Base-by-base conservation (phyloP, 2,113 vertebrate species). In the Lycocorax pyrrhopterus region DNA sequence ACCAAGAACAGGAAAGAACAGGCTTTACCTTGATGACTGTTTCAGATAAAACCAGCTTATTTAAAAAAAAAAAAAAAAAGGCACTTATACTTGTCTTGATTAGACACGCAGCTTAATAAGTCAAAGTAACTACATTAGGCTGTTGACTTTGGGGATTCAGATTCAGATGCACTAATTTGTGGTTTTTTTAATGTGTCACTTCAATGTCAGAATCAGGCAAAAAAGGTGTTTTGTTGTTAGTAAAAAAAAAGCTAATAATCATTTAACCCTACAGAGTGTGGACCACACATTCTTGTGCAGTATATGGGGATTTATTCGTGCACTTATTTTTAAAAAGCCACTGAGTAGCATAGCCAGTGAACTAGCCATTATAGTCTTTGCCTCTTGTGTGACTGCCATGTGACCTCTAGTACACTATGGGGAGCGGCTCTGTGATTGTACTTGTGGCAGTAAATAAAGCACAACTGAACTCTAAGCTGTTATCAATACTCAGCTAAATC, bases 91-190 rank as follows among this genome's bases (percentile, higher is more conserved):
- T 95, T 97, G 91, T 98, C 97, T 97, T 97, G 95, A 87, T 71
- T 94, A 91, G 94, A 96, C 87, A 96, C n/a, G 21, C 86, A 97
- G 94, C 95, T 96, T 97, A 97, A 87, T 87, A 94, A 96, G 97
- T 88, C 79, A 73, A 91, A 94, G 96, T 90, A 93, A 94, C 82
- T 96, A 90, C 95, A 93, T 97, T 95, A 97, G 90, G 96, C 96
- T 96, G 96, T 95, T 84, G 93, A 90, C 92, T 97, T 97, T 95
- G 94, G 89, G 95, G 97, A 97, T 95, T 96, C 95, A 96, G 96
- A 97, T 94, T 97, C 95, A 97, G 94, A 96, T 96, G 94, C 96
- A 97, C 75, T 90, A 96, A 93, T 96, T 95, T 92, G 72, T 91
- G 95, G 94, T 93, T 82, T 90, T 94, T 97, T 96, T 82, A 97